These are phyloP conservation scores for Rhingia rostrata DNA, from an alignment of 2,888 invertebrate species.

Conservation along the genomic window DNA sequence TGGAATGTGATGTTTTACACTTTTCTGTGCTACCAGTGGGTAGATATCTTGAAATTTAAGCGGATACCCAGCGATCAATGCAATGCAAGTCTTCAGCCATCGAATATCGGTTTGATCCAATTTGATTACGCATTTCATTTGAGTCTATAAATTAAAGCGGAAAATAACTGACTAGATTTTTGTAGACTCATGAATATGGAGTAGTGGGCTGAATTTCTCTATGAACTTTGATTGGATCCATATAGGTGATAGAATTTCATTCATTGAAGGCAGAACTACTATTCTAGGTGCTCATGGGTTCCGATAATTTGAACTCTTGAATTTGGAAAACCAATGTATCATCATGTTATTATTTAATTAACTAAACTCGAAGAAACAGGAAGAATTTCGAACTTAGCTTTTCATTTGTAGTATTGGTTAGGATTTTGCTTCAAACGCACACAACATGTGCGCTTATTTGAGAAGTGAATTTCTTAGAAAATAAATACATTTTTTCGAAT, in stretches of 20 bases:
- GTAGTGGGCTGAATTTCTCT: slow-evolving; percentile 20
- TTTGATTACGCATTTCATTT: slow-evolving; percentile 61
- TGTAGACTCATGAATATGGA: slow-evolving; percentile 58
- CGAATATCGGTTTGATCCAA: slow-evolving; percentile 28
- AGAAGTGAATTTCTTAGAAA: too few relatives aligned
- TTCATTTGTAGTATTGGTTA: too few relatives aligned
- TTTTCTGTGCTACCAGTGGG: slow-evolving; percentile 34
- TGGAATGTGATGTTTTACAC: slow-evolving; percentile 58
- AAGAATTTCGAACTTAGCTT: too few relatives aligned
- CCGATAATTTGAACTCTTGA: too few relatives aligned
- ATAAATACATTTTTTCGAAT: too few relatives aligned
- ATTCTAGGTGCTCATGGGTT: too few relatives aligned
- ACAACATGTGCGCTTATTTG: too few relatives aligned
- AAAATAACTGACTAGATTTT: slow-evolving; percentile 58
- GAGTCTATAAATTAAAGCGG: slow-evolving; percentile 33
- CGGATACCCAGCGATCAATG: slow-evolving; percentile 61
- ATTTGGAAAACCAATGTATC: too few relatives aligned
- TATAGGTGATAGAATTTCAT: neutral
- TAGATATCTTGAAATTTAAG: slow-evolving; percentile 58
- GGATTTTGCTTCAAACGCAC: too few relatives aligned
- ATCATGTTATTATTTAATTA: too few relatives aligned
- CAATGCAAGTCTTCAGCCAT: slow-evolving; percentile 44
- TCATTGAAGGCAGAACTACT: too few relatives aligned
- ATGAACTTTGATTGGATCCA: slow-evolving; percentile 19
- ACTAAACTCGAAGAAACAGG: too few relatives aligned